phyloP scores from a whole-genome alignment of 2,113 vertebrate genomes.

The Romanogobio albipinnatus region DNA sequence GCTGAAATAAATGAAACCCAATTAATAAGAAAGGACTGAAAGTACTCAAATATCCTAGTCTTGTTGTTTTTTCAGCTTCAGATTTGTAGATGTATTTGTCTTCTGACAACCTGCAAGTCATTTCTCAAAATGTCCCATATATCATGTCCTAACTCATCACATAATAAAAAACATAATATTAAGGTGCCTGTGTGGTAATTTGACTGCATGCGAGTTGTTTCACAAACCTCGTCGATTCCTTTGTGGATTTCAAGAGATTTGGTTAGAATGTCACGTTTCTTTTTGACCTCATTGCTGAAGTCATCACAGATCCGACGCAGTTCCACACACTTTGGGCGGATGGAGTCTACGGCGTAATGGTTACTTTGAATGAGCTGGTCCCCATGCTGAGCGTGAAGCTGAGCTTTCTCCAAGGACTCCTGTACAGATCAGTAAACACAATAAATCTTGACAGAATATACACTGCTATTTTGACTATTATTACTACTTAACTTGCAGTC shows the following conservation, averaged over 20 bases:
- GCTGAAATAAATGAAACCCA: too few relatives aligned
- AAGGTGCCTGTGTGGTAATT: background rate
- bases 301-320: conserved; percentile 90
- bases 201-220: background rate
- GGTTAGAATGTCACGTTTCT: conserved; percentile 83
- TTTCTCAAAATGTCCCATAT: background rate
- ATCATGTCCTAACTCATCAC: background rate
- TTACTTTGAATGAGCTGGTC: conserved; percentile 94
- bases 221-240: conserved; percentile 86
- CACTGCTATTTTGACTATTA: background rate
- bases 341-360: conserved; percentile 91
- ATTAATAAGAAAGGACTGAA: too few relatives aligned
- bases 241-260: conserved; percentile 88
- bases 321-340: conserved; percentile 91
- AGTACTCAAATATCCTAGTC: background rate
- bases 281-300: conserved; percentile 90
- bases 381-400: conserved; percentile 84
- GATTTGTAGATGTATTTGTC: background rate
- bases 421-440: conserved; percentile 60
- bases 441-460: background rate
- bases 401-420: conserved; percentile 88
- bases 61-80: background rate
- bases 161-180: background rate
- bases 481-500: background rate
- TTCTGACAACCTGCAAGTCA: background rate